Evolutionary conservation across 2,888 invertebrate genomes (phyloP), one percentile per base, ranked within the genome.

Genomic region (Hofmannophila pseudospretella): DNA sequence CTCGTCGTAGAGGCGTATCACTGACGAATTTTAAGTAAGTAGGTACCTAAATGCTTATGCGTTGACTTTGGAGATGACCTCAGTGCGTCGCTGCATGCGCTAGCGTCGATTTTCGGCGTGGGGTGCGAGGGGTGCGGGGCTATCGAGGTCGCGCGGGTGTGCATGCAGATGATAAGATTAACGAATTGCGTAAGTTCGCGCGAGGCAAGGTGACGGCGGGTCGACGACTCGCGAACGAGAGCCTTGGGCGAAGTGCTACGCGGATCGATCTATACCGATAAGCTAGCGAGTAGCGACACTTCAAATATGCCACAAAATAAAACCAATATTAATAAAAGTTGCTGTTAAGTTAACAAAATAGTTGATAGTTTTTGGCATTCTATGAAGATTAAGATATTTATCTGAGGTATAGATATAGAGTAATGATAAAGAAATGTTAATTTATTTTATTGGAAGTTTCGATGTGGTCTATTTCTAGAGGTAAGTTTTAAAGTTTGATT

Each of bases 151-250:
- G 67, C 51, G 62, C 67, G 67, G 67, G 73, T 71, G 69, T 71
- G 76, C 75, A 80, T 82, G 75, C 75, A 72, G 74, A 84, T 77
- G 81, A 84, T 85, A 84, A 85, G 82, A 84, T 84, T 81, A 79
- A 70, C 70, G 58, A 70, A 77, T 86, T 86, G 85, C 85, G 85
- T 85, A 86, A 84, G 77, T 70, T 69, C 59, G 64, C 70, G 72
- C 75, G 74, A 69, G 61, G 71, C 82, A 85, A 86, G 85, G 85
- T 82, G 74, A 84, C 71, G 73, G 67, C 70, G 74, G 85, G 85
- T 85, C 85, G 79, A 67, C 81, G 85, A 84, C 85, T 75, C 67
- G 65, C 57, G 63, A 56, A 50, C 47, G 51, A 65, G 66, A 76
- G 79, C 85, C 85, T 85, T 84, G 85, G 68, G 63, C 75, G 61